Percentiles rank a stretch among this genome's conserved stretches.
phyloP scores from a whole-genome alignment of 2,888 invertebrate genomes.

The Drosophila hawaiiensis region DNA sequence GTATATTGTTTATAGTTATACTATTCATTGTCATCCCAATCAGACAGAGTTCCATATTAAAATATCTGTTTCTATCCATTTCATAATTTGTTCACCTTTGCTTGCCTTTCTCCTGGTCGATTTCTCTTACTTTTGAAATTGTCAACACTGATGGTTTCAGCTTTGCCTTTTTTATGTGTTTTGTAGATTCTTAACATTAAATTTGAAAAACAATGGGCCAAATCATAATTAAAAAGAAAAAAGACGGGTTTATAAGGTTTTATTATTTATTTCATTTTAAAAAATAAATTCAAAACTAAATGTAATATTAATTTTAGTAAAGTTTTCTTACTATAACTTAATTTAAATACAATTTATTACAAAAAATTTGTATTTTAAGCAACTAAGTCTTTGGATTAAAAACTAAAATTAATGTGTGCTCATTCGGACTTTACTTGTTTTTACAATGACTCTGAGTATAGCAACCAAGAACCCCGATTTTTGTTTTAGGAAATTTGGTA shows the following conservation, averaged over 20 bases:
- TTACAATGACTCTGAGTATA: conserved; percentile 3
- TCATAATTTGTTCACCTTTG: neutral
- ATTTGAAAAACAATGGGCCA: fast-evolving
- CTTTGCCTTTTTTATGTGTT: neutral
- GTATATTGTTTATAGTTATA: neutral
- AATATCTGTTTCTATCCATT: neutral
- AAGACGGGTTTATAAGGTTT: neutral
- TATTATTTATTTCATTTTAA: neutral
- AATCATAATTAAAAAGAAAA: neutral
- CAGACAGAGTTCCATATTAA: neutral
- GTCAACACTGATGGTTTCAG: neutral
- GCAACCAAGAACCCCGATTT: neutral
- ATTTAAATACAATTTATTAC: conserved; percentile 36
- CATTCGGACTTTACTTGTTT: conserved; percentile 10
- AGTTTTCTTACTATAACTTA: conserved; percentile 3
- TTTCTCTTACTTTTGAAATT: neutral
- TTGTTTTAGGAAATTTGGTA: conserved; percentile 13
- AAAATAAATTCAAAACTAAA: neutral
- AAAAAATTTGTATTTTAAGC: conserved; percentile 39
- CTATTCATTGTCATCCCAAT: neutral
- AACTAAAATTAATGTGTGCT: conserved; percentile 37
- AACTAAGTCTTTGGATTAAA: conserved; percentile 51
- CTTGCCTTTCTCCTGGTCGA: neutral
- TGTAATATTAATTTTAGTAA: neutral
- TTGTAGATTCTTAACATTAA: neutral